Evolutionary conservation across 2,113 vertebrate genomes (phyloP), one percentile per base, ranked within the genome.

Genomic region (Bostrychus sinensis): DNA sequence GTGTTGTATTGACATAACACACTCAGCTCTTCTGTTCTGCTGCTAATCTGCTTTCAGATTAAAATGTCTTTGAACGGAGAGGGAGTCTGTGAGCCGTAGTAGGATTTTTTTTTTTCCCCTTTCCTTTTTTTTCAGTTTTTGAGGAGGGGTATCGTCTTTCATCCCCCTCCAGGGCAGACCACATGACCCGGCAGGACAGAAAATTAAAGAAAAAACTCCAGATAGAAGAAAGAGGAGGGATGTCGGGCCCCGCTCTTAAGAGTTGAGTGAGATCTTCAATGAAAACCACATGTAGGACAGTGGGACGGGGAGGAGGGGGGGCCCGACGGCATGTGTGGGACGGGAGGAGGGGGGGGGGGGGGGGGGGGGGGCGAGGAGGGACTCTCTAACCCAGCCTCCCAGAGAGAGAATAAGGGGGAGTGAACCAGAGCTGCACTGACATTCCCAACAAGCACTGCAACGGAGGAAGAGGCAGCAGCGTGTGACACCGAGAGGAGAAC

Each of bases 271-370:
- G 86, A 75, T 86, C 86, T 58, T 91, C 90, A 92, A 92, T 83
- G 88, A 88, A 90, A 91, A 91, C 87, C 88, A 92, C 89, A 92
- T 91, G 92, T 88, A 80, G 86, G 79, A 86, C 79, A 78, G 59
- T 71, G 55, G 77, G 65, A 50, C n/a, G n/a, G n/a, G n/a, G n/a
- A n/a, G n/a, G n/a, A n/a, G n/a, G n/a, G n/a, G 78, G 75, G 73
- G 66, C 5, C 30, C 5, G 70, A 26, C 39, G 78, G n/a, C 69
- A 57, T 28, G 28, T 28, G 51, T n/a, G n/a, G n/a, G n/a, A n/a
- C n/a, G n/a, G n/a, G n/a, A n/a, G n/a, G 57, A 43, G 58, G 1
- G 32, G 36, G 66, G 7, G 26, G 2, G 26, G 25, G 22, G 66
- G 20, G 64, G 61, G 62, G 37, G 42, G 8, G 43, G 66, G 72